Evolutionary conservation across 2,113 vertebrate genomes (phyloP).

Genomic region (Nanger granti): DNA sequence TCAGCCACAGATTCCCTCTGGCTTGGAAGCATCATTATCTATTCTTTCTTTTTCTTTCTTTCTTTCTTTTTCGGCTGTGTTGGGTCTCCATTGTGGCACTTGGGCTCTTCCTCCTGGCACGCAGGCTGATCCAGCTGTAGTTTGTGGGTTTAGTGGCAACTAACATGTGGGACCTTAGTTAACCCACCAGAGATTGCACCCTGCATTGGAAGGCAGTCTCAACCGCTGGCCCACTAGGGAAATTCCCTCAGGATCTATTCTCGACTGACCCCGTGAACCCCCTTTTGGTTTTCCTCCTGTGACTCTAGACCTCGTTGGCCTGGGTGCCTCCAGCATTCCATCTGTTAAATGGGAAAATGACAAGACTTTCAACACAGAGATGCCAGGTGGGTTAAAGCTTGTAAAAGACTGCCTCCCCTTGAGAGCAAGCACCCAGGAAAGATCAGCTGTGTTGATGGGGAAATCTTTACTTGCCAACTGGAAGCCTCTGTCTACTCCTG

Average conservation of each 20-base stretch:
- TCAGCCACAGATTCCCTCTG: background rate
- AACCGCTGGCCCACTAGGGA: background rate
- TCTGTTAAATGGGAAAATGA: background rate
- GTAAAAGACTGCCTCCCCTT: background rate
- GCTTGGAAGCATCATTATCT: background rate
- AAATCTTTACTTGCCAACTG: background rate
- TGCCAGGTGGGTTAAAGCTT: background rate
- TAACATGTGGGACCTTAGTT: background rate
- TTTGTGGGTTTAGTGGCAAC: background rate
- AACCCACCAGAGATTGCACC: background rate
- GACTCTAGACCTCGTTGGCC: background rate
- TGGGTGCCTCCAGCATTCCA: background rate
- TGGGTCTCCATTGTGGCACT: background rate
- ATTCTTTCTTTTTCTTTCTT: background rate
- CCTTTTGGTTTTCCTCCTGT: background rate
- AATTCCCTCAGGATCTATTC: background rate
- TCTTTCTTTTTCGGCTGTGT: background rate
- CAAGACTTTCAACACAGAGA: background rate
- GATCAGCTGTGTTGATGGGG: background rate
- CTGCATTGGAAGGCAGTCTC: background rate
- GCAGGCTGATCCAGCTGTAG: background rate
- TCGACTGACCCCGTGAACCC: background rate
- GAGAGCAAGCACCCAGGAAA: background rate
- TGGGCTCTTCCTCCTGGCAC: background rate
- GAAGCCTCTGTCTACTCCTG: background rate